phyloP scores from a whole-genome alignment of 2,888 invertebrate genomes.

The Drosophila robusta region DNA sequence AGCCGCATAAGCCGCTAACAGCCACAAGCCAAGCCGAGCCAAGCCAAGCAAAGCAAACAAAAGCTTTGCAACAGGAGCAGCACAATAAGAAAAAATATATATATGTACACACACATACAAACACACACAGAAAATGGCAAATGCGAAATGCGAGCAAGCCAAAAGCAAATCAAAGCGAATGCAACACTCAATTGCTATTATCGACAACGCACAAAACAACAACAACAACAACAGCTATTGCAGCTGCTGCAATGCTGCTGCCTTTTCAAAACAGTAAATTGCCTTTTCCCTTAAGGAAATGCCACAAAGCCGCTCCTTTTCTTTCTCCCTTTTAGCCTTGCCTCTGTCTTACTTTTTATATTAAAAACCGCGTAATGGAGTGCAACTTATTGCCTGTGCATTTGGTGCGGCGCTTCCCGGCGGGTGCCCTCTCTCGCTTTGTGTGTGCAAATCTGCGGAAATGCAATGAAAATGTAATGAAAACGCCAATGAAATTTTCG shows the following conservation, averaged over 20 bases:
- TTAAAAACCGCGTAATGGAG: constrained; percentile 75
- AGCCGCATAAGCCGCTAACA: constrained; percentile 72
- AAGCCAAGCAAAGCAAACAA: constrained; percentile 63
- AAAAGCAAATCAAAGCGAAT: constrained; percentile 77
- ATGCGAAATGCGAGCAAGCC: constrained; percentile 46
- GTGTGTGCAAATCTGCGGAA: constrained; percentile 64
- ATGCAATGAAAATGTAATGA: constrained; percentile 65
- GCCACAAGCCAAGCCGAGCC: constrained; percentile 52
- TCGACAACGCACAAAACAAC: constrained; percentile 58
- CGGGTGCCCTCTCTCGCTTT: constrained; percentile 39
- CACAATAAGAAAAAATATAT: constrained; percentile 44
- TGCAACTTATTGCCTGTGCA: constrained; percentile 76
- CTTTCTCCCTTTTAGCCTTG: not conserved
- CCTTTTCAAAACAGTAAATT: constrained; percentile 59
- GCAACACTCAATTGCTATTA: constrained; percentile 79
- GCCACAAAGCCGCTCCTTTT: constrained; percentile 8
- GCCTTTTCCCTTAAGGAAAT: constrained; percentile 54
- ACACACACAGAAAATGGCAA: constrained; percentile 45
- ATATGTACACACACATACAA: constrained; percentile 7
- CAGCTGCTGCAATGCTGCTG: constrained; percentile 39
- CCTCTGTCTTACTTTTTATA: constrained; percentile 35
- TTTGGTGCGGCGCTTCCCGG: constrained; percentile 21
- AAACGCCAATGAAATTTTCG: constrained; percentile 48
- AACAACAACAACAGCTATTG: constrained; percentile 23
- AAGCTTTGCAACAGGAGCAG: constrained; percentile 65